These are phyloP conservation scores for Montipora efflorescens DNA, from an alignment of 64 coral and sea anemone species.

Conservation along the genomic window DNA sequence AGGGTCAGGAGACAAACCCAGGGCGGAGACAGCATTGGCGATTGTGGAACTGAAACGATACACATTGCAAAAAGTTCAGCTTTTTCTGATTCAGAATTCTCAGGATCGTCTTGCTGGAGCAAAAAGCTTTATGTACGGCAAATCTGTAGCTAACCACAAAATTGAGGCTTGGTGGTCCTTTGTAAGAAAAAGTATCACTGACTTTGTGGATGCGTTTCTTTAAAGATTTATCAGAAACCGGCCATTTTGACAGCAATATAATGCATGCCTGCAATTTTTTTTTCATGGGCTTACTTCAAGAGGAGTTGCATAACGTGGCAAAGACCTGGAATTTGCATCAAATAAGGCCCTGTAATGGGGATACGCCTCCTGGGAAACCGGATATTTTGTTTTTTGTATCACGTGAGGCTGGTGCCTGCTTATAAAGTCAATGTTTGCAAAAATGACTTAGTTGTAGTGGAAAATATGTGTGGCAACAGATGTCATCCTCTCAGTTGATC, in stretches of 20 bases:
- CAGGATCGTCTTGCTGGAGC: background rate
- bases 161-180: background rate
- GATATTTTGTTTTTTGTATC: slow-evolving; percentile 42
- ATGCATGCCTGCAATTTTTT: slow-evolving; percentile 4
- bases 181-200: slow-evolving; percentile 34
- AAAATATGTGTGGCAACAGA: background rate
- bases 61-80: slow-evolving; percentile 27
- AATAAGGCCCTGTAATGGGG: slow-evolving; percentile 14
- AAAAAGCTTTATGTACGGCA: slow-evolving; percentile 17
- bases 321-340: slow-evolving; percentile 42
- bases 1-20: slow-evolving; percentile 50
- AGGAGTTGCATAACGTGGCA: slow-evolving; percentile 40
- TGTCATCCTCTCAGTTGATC: slow-evolving; percentile 22
- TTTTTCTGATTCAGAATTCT: slow-evolving; percentile 18
- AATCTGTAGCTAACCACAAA: slow-evolving; percentile 40
- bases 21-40: slow-evolving; percentile 43
- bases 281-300: slow-evolving; percentile 1
- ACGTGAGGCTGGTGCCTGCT: background rate
- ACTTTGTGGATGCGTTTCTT: slow-evolving; percentile 34
- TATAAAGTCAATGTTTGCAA: slow-evolving; percentile 14
- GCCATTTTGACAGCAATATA: slow-evolving; percentile 13
- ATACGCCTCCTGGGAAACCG: slow-evolving; percentile 16
- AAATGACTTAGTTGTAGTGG: background rate
- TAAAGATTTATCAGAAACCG: slow-evolving; percentile 33
- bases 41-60: slow-evolving; percentile 51